phyloP scores from a whole-genome alignment of 2,797 vertebrate species.

The Tenualosa thibaudeaui region DNA sequence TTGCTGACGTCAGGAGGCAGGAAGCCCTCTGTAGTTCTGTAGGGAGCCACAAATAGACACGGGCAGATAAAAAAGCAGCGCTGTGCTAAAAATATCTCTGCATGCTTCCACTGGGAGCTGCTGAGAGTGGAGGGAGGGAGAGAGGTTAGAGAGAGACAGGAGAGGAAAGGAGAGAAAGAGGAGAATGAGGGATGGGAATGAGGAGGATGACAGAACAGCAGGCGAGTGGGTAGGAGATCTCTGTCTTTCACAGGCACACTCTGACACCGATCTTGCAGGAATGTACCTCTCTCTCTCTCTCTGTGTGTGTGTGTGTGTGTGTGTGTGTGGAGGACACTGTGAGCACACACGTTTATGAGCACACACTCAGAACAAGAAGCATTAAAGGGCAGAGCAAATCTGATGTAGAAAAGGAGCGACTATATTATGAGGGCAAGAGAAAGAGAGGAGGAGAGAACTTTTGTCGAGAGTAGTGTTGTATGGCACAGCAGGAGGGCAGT shows the following conservation, averaged over 20 bases:
- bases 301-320: constrained; percentile 4
- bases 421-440: background rate
- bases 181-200: constrained; percentile 6
- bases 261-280: constrained; percentile 42
- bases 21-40: constrained; percentile 79
- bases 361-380: background rate
- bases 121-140: constrained; percentile 65
- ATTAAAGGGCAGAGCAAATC: background rate
- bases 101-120: constrained; percentile 70
- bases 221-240: constrained; percentile 40
- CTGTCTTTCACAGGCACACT: constrained; percentile 32
- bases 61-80: constrained; percentile 75
- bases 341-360: background rate
- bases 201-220: background rate
- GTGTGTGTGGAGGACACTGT: constrained; percentile 4
- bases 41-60: constrained; percentile 77
- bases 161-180: background rate
- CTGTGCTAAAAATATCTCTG: constrained; percentile 75
- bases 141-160: constrained; percentile 25
- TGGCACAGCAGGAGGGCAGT: background rate
- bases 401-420: background rate
- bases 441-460: background rate
- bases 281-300: no score
- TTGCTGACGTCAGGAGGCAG: constrained; percentile 77
- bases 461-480: background rate